A percentile compares a stretch with the other conserved stretches of the same genome.
phyloP scores from a whole-genome alignment of 2,888 invertebrate genomes.

The Thalpophila matura region DNA sequence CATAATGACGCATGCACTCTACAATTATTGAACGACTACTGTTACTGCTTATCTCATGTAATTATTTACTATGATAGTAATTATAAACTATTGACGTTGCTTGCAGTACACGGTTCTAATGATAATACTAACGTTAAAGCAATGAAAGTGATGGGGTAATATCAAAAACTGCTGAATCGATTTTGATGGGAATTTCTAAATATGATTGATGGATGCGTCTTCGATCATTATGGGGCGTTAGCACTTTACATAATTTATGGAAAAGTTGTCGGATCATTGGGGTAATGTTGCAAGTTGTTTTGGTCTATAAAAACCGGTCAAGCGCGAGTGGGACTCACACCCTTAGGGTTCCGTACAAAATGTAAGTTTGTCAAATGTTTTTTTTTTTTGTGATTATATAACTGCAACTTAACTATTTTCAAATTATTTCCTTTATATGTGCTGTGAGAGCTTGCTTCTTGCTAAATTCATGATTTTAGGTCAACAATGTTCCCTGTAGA shows the following conservation, averaged over 20 bases:
- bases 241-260: conserved; percentile 28
- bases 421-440: no score
- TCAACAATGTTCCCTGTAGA: no score
- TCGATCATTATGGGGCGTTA: conserved; percentile 41
- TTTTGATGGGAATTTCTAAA: conserved; percentile 51
- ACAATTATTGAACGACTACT: conserved; percentile 33
- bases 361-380: no score
- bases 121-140: background rate
- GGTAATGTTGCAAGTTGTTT: background rate
- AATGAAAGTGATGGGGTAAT: conserved; percentile 49
- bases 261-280: conserved; percentile 35
- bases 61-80: conserved; percentile 23
- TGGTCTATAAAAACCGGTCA: no score
- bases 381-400: no score
- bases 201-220: conserved; percentile 52
- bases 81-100: conserved; percentile 19
- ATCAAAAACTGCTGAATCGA: conserved; percentile 29
- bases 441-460: no score
- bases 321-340: no score
- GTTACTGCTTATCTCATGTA: conserved; percentile 28
- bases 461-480: no score
- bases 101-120: background rate
- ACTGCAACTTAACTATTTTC: no score
- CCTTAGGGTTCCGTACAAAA: no score
- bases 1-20: conserved; percentile 48